Base-by-base conservation (phyloP, 2,888 invertebrate species). In the Diadegma fenestrale region DNA sequence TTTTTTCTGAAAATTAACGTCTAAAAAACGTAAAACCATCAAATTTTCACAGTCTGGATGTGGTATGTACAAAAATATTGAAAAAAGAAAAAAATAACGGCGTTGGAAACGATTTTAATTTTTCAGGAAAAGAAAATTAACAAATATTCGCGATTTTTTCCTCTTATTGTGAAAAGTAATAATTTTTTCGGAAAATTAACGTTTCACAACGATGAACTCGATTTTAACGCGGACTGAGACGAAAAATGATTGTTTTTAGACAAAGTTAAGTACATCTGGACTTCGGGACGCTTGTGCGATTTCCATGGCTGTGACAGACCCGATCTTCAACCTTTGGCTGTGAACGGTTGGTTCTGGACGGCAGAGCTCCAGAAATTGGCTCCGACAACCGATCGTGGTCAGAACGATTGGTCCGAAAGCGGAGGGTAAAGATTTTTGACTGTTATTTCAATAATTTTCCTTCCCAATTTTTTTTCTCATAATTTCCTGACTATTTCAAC, bases 331-430 rank as follows among this genome's bases (percentile, higher is more conserved):
- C 98, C 98, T 48, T 95, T 96, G 87, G 95, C 96, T 79, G 94
- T 98, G 87, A 97, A 98, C 92, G 98, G 98, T 54, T 98, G 98
- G 98, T 98, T 98, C 95, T 98, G 98, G 98, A 98, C 98, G 30
- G 97, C 97, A 51, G 97, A 96, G 90, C 95, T 97, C 77, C 97
- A 97, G 94, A 98, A 98, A 94, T 94, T 98, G 90, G 97, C 98
- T 0, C 97, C 98, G 69, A 97, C 97, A 79, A 97, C 95, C 80
- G 96, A 97, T 94, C 96, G 98, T 75, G 95, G 95, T 77, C 97
- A 98, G 92, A 98, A 97, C 94, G 98, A 98, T 94, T 98, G 98
- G 98, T 98, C 98, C 51, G 96, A 97, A 92, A 96, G 95, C 88
- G 98, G 98, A 90, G 98, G 98, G 94, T 95, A 89, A 93, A 82